These are phyloP conservation scores for Diorhabda sublineata DNA, from an alignment of 1,140 invertebrate species.

Conservation along the genomic window DNA sequence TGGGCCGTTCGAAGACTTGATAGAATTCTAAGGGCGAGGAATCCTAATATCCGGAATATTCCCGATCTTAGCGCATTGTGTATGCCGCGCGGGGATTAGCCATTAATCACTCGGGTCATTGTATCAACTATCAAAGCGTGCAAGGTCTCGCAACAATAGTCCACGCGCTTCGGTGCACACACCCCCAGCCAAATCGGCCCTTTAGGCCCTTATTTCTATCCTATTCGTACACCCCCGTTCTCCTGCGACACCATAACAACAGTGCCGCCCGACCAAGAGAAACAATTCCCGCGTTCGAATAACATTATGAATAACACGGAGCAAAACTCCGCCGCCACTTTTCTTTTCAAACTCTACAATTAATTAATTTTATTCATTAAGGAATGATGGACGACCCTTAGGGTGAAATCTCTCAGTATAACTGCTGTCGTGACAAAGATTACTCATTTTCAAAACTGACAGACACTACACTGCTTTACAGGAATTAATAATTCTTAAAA, in stretches of 20 bases:
- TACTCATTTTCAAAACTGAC: no score
- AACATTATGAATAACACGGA: slow-evolving; percentile 19
- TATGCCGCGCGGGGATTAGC: slow-evolving; percentile 47
- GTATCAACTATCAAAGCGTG: slow-evolving; percentile 50
- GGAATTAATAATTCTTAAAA: no score
- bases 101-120: slow-evolving; percentile 49
- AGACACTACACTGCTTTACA: no score
- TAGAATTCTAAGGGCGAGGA: slow-evolving; percentile 34
- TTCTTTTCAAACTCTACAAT: slow-evolving; percentile 16
- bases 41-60: slow-evolving; percentile 49
- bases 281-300: slow-evolving; percentile 20
- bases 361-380: slow-evolving; percentile 20
- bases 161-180: slow-evolving; percentile 44
- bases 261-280: slow-evolving; percentile 7
- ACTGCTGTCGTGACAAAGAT: background rate
- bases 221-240: slow-evolving; percentile 1
- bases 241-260: slow-evolving; percentile 11
- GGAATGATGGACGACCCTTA: slow-evolving; percentile 6
- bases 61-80: slow-evolving; percentile 47
- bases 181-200: slow-evolving; percentile 25
- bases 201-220: slow-evolving; percentile 10
- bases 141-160: slow-evolving; percentile 49
- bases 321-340: slow-evolving; percentile 10
- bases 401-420: background rate
- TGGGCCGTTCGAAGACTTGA: slow-evolving; percentile 12